Evolutionary conservation across 1,140 invertebrate species (phyloP).

Genomic region (Patella vulgata): DNA sequence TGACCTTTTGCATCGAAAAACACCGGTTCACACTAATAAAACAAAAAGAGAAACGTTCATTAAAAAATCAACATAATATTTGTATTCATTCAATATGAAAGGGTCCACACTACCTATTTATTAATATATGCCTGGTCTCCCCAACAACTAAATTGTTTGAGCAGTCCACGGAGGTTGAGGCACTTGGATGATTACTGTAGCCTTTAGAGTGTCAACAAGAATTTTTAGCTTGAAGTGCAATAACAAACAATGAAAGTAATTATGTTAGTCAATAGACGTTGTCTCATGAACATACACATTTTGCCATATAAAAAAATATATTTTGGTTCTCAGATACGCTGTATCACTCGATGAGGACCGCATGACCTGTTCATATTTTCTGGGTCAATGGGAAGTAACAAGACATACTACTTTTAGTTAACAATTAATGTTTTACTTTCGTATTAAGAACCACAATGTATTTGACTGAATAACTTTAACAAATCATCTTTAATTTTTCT

Average conservation of each 20-base stretch:
- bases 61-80: conserved; percentile 4
- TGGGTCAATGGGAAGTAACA: no score
- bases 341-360: background rate
- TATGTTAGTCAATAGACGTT: no score
- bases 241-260: no score
- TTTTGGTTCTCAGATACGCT: background rate
- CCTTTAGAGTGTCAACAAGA: background rate
- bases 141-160: background rate
- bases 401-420: no score
- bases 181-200: background rate
- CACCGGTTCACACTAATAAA: conserved; percentile 42
- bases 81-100: no score
- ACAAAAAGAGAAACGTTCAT: no score
- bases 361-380: background rate
- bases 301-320: background rate
- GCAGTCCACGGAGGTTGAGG: no score
- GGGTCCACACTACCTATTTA: background rate
- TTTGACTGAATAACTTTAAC: no score
- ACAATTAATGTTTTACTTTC: no score
- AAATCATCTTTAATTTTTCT: no score
- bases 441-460: no score
- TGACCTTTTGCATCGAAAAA: conserved; percentile 44
- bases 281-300: no score
- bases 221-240: background rate
- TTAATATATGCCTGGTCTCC: background rate